These are phyloP conservation scores for Hypanus sabinus DNA, from an alignment of 2,113 vertebrate species.

Conservation along the genomic window DNA sequence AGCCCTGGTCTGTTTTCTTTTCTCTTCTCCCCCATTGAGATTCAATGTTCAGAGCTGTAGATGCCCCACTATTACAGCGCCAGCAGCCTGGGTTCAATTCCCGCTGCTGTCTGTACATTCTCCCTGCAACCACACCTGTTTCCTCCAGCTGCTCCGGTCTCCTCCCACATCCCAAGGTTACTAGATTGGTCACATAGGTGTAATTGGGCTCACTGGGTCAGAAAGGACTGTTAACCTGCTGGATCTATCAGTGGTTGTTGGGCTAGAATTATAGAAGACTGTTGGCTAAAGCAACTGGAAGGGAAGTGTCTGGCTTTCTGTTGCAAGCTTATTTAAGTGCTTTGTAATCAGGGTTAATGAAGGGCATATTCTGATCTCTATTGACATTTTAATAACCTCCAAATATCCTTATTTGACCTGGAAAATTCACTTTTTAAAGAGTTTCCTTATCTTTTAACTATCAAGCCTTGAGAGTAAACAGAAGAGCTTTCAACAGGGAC, in stretches of 20 bases:
- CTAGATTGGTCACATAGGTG: no score
- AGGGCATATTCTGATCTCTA: background rate
- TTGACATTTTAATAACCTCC: background rate
- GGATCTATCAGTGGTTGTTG: no score
- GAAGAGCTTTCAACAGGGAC: background rate
- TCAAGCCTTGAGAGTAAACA: background rate
- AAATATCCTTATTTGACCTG: background rate
- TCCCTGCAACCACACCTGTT: no score
- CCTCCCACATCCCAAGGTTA: no score
- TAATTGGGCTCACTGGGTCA: no score
- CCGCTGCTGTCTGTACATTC: no score
- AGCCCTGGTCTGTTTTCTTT: background rate
- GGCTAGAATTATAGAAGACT: background rate
- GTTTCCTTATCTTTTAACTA: background rate
- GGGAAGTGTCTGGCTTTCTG: background rate
- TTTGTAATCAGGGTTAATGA: background rate
- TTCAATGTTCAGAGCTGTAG: background rate
- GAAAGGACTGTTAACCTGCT: no score
- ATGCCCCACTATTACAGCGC: background rate
- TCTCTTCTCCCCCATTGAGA: background rate
- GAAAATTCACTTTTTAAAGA: background rate
- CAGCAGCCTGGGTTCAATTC: no score
- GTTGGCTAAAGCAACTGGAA: background rate
- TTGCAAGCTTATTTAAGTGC: background rate
- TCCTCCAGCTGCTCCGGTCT: no score